Evolutionary conservation across 92 coral and sea anemone genomes (phyloP), one percentile per base, ranked within the genome.

Genomic region (Metridium senile): DNA sequence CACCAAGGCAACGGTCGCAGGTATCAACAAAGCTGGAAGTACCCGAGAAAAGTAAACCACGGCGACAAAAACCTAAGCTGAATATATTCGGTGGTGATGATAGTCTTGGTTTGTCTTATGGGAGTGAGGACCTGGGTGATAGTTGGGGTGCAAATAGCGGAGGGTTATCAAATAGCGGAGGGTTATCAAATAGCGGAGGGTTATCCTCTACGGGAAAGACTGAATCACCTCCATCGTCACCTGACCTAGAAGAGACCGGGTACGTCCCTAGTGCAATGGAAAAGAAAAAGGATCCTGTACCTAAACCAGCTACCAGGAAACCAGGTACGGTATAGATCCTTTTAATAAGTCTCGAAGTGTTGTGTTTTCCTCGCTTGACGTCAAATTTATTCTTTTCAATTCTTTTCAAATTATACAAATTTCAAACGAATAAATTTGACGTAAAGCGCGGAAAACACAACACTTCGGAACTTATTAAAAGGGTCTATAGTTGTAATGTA

Each of bases 181-280:
- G n/a, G n/a, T n/a, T n/a, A n/a, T n/a, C 77, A 2, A 86, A 78
- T 21, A 84, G 72, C 0, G 87, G 74, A 31, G 84, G 78, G 19
- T 71, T 90, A 0, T 74, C 97, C 0, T 95, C 99, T 22, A 91
- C 98, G 2, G 85, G 80, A 10, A 63, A 68, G 22, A 72, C 66
- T 17, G 78, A 28, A 31, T 51, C 99, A 25, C 99, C 98, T 17
- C 97, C 97, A 23, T 69, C 89, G 32, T 92, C 97, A 2, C 98
- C 99, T 25, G 91, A 87, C 51, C 68, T 57, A 43, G 82, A 71
- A 2, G 45, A 78, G 43, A 39, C 13, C 49, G 91, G 89, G 51
- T 96, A 95, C 34, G 70, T 90, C 30, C 99, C 99, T n/a, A 70
- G 89, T 2, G 93, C 85, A 32, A 30, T 86, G 13, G 85, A 81